Percentiles rank a stretch among this genome's conserved stretches.
phyloP scores from a whole-genome alignment of 2,888 invertebrate species.

The Synanthedon andrenaeformis region DNA sequence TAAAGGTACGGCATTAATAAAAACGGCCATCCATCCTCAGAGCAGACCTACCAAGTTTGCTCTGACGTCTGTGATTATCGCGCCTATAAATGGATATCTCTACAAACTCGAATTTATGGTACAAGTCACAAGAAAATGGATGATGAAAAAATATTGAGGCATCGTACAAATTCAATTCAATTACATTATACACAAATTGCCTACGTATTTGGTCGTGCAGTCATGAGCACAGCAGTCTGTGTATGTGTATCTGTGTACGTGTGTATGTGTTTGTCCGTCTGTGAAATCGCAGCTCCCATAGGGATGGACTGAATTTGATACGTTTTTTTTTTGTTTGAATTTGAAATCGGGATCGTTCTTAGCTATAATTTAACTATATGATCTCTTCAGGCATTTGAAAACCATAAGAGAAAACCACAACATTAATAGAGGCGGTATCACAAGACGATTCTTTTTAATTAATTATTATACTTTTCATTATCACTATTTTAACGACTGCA shows the following conservation, averaged over 20 bases:
- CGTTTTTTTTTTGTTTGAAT: no score
- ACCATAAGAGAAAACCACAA: background rate
- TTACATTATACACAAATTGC: no score
- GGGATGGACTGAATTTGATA: no score
- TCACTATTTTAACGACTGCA: background rate
- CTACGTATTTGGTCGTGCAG: no score
- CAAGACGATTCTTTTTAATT: background rate
- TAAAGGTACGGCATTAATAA: conserved; percentile 14
- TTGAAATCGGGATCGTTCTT: no score
- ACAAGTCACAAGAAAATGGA: background rate
- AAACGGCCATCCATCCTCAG: conserved; percentile 23
- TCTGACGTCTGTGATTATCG: conserved; percentile 29
- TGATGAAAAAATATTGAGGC: background rate
- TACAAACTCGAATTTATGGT: background rate
- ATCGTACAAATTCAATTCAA: no score
- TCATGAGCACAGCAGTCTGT: no score
- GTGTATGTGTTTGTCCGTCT: no score
- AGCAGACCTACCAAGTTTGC: conserved; percentile 22
- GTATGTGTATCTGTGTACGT: no score
- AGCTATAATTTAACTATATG: no score
- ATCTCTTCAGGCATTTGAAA: no score
- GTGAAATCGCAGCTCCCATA: no score
- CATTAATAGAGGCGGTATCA: background rate
- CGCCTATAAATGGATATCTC: conserved; percentile 31
- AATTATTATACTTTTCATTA: background rate